These are phyloP conservation scores for Ameiurus melas DNA, from an alignment of 2,113 vertebrate species.

Conservation along the genomic window DNA sequence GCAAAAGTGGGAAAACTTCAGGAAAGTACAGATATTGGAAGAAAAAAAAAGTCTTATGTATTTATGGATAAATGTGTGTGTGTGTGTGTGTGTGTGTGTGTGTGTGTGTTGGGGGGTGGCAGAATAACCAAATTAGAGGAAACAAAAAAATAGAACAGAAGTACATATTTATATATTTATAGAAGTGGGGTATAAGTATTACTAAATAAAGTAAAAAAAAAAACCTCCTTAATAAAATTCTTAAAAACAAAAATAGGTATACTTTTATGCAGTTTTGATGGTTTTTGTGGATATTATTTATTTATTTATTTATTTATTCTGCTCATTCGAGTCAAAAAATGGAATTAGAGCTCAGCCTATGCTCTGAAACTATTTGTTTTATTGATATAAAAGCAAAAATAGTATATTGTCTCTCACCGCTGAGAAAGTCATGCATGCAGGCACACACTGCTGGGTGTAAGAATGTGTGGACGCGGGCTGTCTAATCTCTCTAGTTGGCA, in stretches of 20 bases:
- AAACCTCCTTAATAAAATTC: not conserved
- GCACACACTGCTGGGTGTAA: constrained; percentile 10
- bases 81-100: accelerated
- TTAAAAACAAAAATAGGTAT: not conserved
- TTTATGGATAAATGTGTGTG: no score
- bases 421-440: not conserved
- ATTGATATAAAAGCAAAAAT: not conserved
- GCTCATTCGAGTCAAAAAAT: not conserved
- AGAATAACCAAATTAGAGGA: not conserved
- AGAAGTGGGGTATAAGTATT: not conserved
- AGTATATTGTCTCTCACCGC: not conserved
- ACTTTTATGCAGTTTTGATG: not conserved
- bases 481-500: constrained; percentile 5
- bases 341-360: not conserved
- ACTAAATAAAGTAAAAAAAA: no score
- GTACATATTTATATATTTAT: not conserved
- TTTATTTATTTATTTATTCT: not conserved
- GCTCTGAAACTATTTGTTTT: not conserved
- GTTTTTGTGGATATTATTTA: not conserved
- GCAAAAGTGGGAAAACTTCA: no score
- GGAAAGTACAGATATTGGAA: no score
- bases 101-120: accelerated
- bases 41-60: no score
- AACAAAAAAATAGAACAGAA: not conserved
- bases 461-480: not conserved